Evolutionary conservation across 2,113 vertebrate species (phyloP), one percentile per base, ranked within the genome.

Genomic region (Thunnus maccoyii): DNA sequence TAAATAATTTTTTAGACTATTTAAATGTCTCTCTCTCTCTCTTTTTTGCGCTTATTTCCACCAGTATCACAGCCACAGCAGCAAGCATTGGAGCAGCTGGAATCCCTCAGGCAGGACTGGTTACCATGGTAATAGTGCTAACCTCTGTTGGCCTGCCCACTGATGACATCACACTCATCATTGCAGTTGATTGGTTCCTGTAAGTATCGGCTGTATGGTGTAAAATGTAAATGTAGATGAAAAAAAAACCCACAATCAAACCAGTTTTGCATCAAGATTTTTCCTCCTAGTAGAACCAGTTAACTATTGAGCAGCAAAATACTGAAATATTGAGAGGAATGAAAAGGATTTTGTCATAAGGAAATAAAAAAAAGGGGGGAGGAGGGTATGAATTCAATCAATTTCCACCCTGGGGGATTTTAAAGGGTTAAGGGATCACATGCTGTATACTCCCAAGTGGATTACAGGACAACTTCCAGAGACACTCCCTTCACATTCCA

Each of bases 151-250:
- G 98, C 54, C 94, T 99, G 84, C 98, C 98, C 69, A 99, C 98
- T 2, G 98, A 99, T 78, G 98, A 99, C 91, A 97, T 99, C 93
- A 94, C 95, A 0, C 96, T 99, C 72, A 99, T 99, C 92, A 97
- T 99, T 57, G 98, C 98, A 0, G 97, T 99, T 71, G 98, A 99
- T 90, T 99, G 98, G 98, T 98, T 99, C 87, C 93, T 99, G 98
- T 99, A 93, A 98, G 98, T 99, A 74, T n/a, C n/a, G 5, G 0
- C 14, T 78, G 4, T 46, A 41, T 30, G 9, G 6, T 18, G 15
- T 12, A 7, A 36, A 58, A 55, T 32, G 5, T 9, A 14, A 36
- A 47, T 58, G 30, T 75, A 16, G 67, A 20, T 20, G 15, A 27
- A 27, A 77, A 54, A 30, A 30, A 30, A 30, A 0, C 27, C 27